Evolutionary conservation across 1,140 invertebrate species (phyloP).

Genomic region (Trachymyrmex cornetzi): DNA sequence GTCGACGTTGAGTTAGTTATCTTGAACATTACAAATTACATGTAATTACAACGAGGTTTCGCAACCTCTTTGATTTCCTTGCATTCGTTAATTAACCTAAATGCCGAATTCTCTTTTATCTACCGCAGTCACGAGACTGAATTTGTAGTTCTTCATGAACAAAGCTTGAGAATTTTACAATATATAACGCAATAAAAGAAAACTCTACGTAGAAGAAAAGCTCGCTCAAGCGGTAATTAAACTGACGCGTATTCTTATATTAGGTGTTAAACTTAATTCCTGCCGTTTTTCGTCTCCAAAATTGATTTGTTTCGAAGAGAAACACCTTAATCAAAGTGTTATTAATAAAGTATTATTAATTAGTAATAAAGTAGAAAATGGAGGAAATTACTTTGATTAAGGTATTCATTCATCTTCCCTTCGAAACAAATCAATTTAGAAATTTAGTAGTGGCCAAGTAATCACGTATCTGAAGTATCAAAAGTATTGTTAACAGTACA

Average conservation of each 20-base stretch:
- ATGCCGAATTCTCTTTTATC: neutral
- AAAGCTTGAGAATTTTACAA: neutral
- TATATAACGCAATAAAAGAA: neutral
- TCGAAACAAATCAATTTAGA: too few relatives aligned
- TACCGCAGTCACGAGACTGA: neutral
- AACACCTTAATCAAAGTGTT: too few relatives aligned
- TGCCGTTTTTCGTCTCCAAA: too few relatives aligned
- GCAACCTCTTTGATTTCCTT: neutral
- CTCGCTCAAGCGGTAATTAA: constrained; percentile 19
- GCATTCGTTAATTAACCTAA: neutral
- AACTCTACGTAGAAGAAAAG: neutral
- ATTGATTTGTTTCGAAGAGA: too few relatives aligned
- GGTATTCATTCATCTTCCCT: too few relatives aligned
- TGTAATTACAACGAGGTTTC: neutral
- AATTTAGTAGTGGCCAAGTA: too few relatives aligned
- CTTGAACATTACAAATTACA: constrained; percentile 14
- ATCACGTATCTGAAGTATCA: too few relatives aligned
- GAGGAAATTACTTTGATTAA: too few relatives aligned
- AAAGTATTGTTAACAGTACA: too few relatives aligned
- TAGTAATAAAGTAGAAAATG: too few relatives aligned
- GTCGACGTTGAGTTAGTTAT: constrained; percentile 19
- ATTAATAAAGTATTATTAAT: too few relatives aligned
- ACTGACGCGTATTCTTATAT: neutral
- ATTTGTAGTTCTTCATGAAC: neutral
- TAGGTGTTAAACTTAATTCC: too few relatives aligned